Conservation (phyloP, 1,140 invertebrate genomes). For the Drosophila rufa region DNA sequence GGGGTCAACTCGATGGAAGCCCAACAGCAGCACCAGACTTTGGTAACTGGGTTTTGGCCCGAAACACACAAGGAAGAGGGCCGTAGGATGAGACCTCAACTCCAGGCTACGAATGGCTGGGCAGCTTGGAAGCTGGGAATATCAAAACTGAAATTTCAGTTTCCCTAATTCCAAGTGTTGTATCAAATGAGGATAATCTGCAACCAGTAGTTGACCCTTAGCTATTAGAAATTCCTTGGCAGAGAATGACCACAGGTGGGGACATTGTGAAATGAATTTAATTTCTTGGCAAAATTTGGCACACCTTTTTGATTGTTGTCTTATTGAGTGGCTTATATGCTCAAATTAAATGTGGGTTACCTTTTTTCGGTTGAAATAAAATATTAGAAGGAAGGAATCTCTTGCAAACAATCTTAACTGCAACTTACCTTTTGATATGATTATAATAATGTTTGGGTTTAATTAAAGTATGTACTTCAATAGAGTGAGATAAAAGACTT, state of each 20-base stretch:
- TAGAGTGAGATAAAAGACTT: no score
- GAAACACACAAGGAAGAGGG: constrained; percentile 5
- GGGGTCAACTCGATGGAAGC: constrained; percentile 33
- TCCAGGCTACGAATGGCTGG: constrained; percentile 11
- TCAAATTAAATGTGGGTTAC: no score
- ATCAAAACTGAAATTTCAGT: constrained; percentile 34
- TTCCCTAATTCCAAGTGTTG: constrained; percentile 32
- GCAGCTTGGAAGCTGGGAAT: constrained; percentile 2
- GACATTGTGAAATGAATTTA: neutral
- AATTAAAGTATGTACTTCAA: no score
- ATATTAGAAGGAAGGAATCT: no score
- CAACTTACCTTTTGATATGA: no score
- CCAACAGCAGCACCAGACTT: constrained; percentile 29
- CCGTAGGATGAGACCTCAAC: constrained; percentile 12
- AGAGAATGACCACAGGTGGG: neutral
- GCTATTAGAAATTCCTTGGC: constrained; percentile 14
- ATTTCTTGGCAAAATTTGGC: neutral
- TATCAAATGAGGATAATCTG: constrained; percentile 25
- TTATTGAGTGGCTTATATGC: no score
- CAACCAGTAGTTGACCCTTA: constrained; percentile 13
- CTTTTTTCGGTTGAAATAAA: neutral
- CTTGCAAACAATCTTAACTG: neutral
- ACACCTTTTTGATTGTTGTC: neutral
- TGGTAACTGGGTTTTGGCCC: constrained; percentile 34
- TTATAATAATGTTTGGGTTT: no score